These are phyloP conservation scores for Balanococcus diminutus DNA, from an alignment of 2,888 invertebrate genomes.

Conservation along the genomic window DNA sequence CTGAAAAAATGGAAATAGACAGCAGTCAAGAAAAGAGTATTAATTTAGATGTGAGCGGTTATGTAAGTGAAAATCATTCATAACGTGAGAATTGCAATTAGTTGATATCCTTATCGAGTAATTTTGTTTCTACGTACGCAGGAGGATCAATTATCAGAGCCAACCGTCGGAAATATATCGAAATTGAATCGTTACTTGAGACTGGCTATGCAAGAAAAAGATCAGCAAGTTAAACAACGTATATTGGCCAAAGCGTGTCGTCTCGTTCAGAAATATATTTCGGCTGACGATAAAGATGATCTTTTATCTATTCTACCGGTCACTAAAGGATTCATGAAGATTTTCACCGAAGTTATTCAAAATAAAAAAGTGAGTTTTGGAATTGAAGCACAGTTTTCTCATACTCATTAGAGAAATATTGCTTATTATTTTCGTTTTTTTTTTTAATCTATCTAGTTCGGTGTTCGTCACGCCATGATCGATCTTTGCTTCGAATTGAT, in stretches of 20 bases:
- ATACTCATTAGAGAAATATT: neutral
- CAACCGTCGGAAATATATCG: neutral
- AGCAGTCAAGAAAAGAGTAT: neutral
- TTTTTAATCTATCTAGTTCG: neutral
- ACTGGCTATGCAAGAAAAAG: neutral
- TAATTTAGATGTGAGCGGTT: neutral
- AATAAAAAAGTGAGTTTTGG: conserved; percentile 16
- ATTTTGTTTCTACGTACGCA: neutral
- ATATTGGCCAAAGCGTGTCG: conserved; percentile 18
- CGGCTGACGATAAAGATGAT: neutral
- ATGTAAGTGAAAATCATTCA: neutral
- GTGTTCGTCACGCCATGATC: conserved; percentile 28
- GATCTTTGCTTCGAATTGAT: conserved; percentile 45
- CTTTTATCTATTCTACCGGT: neutral
- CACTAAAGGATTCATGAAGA: neutral
- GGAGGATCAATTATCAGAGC: conserved; percentile 8
- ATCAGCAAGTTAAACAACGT: conserved; percentile 15
- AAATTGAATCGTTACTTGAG: conserved; percentile 12
- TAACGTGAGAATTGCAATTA: too few relatives aligned
- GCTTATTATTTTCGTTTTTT: too few relatives aligned
- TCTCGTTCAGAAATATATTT: neutral
- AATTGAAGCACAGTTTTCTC: neutral
- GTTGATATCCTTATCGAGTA: too few relatives aligned
- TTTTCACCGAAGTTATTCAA: conserved; percentile 23
- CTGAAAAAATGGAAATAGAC: neutral